Evolutionary conservation across 1,140 invertebrate species (phyloP).

Genomic region (Tachypleus tridentatus): DNA sequence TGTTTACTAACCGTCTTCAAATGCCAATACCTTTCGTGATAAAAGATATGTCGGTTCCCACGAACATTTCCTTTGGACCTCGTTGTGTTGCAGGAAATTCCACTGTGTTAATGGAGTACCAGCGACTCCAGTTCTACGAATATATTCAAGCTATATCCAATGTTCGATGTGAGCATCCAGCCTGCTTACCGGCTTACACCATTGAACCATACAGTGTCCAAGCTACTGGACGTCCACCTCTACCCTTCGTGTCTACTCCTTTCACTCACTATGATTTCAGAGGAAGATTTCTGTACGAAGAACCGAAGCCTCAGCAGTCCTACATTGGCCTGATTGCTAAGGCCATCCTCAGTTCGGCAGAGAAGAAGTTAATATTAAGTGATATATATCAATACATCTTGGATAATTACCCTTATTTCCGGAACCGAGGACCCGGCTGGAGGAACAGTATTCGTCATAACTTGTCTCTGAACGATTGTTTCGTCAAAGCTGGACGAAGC

Average conservation of each 20-base stretch:
- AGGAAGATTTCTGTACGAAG: slow-evolving; percentile 19
- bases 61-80: not conserved
- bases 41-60: slow-evolving; percentile 27
- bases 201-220: slow-evolving; percentile 1
- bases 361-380: slow-evolving; percentile 88
- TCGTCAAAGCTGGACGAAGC: slow-evolving; percentile 88
- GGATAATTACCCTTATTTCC: slow-evolving; percentile 94
- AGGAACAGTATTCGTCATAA: slow-evolving; percentile 96
- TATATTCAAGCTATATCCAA: slow-evolving; percentile 66
- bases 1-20: too few relatives aligned
- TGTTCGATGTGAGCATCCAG: slow-evolving; percentile 38
- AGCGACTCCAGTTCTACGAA: slow-evolving; percentile 72
- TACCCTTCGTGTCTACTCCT: slow-evolving; percentile 30
- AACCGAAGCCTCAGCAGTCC: slow-evolving; percentile 27
- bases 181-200: slow-evolving; percentile 1
- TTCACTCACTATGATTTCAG: slow-evolving; percentile 49
- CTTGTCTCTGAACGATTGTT: slow-evolving; percentile 94
- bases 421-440: slow-evolving; percentile 89
- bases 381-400: slow-evolving; percentile 98
- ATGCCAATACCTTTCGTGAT: not conserved
- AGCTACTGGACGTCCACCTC: not conserved
- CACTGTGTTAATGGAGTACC: slow-evolving; percentile 51
- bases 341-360: slow-evolving; percentile 86
- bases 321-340: slow-evolving; percentile 96
- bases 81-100: slow-evolving; percentile 41